phyloP scores from a whole-genome alignment of 1,140 invertebrate species.

The Venturia canescens region DNA sequence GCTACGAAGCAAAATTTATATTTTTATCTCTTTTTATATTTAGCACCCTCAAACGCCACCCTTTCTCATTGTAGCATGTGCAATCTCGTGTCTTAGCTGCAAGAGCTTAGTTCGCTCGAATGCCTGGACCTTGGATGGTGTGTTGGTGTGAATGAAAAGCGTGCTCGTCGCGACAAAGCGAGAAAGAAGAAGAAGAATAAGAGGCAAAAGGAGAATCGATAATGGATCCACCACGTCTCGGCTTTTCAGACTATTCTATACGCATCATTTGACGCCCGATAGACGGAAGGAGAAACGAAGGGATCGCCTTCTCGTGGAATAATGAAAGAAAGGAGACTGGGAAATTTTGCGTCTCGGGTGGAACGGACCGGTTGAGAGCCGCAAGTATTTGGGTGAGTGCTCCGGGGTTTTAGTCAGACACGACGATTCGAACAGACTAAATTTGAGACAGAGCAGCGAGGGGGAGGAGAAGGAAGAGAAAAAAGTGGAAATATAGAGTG shows the following conservation, averaged over 20 bases:
- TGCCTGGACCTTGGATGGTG: constrained; percentile 39
- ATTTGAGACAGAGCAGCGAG: constrained; percentile 40
- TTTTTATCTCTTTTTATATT: not conserved
- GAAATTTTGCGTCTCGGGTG: constrained; percentile 47
- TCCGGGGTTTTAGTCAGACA: constrained; percentile 17
- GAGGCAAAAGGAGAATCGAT: constrained; percentile 64
- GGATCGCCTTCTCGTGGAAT: constrained; percentile 38
- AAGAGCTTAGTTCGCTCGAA: constrained; percentile 52
- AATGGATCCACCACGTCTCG: constrained; percentile 64
- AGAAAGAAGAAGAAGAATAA: not conserved
- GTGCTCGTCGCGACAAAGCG: not conserved
- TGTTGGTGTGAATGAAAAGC: constrained; percentile 18
- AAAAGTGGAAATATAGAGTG: constrained; percentile 40
- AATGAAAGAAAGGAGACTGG: constrained; percentile 51
- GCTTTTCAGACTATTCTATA: constrained; percentile 72
- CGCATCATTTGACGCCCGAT: constrained; percentile 73
- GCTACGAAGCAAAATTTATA: not conserved
- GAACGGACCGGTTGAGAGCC: not conserved
- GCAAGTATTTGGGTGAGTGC: constrained; percentile 33
- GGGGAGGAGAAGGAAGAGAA: constrained; percentile 43
- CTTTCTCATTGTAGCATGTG: not conserved
- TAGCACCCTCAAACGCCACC: not conserved
- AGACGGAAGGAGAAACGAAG: constrained; percentile 62
- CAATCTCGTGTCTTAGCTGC: constrained; percentile 15
- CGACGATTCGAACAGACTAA: constrained; percentile 49